Evolutionary conservation across 1,140 invertebrate species (phyloP).

Genomic region (Dryas iulia): DNA sequence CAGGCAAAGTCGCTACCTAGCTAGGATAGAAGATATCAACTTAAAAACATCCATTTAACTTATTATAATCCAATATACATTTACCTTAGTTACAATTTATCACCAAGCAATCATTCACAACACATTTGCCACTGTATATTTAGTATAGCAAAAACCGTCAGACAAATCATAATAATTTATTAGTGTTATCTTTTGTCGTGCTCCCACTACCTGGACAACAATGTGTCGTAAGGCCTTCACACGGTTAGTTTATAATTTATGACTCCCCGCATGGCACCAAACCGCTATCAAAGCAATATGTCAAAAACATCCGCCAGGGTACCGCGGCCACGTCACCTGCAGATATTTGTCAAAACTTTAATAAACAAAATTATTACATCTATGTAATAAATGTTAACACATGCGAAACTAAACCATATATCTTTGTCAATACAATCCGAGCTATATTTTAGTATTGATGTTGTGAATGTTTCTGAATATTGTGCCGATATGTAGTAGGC

Average conservation of each 20-base stretch:
- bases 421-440: constrained; percentile 13
- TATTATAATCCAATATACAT: no score
- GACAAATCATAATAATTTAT: background rate
- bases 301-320: constrained; percentile 70
- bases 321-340: constrained; percentile 69
- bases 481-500: constrained; percentile 62
- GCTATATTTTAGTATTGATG: background rate
- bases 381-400: background rate
- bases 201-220: constrained; percentile 27
- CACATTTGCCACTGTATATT: background rate
- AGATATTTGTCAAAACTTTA: constrained; percentile 76
- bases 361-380: constrained; percentile 44
- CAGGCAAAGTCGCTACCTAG: no score
- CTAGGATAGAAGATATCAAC: no score
- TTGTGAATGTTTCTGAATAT: constrained; percentile 47
- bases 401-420: constrained; percentile 36
- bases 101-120: background rate
- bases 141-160: background rate
- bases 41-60: no score
- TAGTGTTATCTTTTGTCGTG: constrained; percentile 18
- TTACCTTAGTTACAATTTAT: no score
- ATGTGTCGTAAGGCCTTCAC: constrained; percentile 27
- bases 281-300: constrained; percentile 74
- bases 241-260: constrained; percentile 56
- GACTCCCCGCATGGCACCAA: constrained; percentile 55